These are phyloP conservation scores for Chaenodraco wilsoni DNA, from an alignment of 2,797 vertebrate genomes.

Conservation along the genomic window DNA sequence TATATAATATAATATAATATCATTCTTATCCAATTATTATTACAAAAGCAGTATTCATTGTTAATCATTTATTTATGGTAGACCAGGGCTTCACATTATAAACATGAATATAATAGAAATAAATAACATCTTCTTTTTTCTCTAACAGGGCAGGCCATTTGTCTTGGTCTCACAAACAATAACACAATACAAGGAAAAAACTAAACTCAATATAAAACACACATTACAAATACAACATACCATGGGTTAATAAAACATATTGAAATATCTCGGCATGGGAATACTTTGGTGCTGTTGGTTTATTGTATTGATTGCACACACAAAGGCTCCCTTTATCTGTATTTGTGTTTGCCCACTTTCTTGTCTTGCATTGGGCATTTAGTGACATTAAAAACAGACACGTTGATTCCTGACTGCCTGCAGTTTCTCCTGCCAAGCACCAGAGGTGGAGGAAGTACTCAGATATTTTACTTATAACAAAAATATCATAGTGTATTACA, in stretches of 20 bases:
- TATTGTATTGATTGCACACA: background rate
- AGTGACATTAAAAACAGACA: background rate
- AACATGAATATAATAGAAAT: background rate
- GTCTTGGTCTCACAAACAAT: background rate
- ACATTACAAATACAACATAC: background rate
- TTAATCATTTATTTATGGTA: background rate
- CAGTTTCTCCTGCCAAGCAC: background rate
- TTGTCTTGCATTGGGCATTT: background rate
- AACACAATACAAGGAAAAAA: background rate
- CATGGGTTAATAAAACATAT: background rate
- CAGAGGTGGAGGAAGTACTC: background rate
- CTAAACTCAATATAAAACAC: background rate
- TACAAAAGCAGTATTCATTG: conserved; percentile 6
- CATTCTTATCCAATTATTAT: background rate
- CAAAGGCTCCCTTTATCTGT: background rate
- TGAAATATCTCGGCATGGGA: background rate
- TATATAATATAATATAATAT: background rate
- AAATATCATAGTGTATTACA: background rate
- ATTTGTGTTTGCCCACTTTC: background rate
- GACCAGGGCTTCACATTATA: background rate
- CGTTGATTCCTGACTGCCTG: background rate
- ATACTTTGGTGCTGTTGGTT: background rate
- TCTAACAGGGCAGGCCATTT: background rate
- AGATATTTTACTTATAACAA: background rate
- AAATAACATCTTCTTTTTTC: background rate